Percentiles rank a stretch among this genome's conserved stretches.
Conservation (phyloP, 2,113 vertebrate genomes). For the Macrotis lagotis region DNA sequence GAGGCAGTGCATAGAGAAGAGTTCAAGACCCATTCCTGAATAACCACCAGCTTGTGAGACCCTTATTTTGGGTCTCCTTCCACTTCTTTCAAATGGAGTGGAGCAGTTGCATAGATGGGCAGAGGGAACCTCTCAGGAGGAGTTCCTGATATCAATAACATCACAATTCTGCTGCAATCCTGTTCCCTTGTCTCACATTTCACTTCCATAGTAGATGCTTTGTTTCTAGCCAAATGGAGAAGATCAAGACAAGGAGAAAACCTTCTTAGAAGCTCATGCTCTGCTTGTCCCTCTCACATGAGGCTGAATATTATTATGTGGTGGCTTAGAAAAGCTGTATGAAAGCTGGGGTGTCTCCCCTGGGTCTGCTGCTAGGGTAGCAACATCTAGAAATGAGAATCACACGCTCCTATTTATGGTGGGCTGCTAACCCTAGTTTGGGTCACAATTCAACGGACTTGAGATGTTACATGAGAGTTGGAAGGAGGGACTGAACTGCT, state of each 20-base stretch:
- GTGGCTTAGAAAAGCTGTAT: constrained; percentile 1
- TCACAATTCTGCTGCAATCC: neutral
- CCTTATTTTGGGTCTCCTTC: neutral
- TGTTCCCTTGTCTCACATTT: neutral
- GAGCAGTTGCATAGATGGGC: neutral
- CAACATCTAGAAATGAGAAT: neutral
- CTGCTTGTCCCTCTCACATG: neutral
- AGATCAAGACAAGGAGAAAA: neutral
- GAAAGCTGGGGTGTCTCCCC: neutral
- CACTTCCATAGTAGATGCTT: neutral
- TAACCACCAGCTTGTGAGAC: neutral
- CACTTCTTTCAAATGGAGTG: neutral
- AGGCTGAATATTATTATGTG: neutral
- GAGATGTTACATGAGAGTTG: neutral
- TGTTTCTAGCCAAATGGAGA: neutral
- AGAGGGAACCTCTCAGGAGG: neutral
- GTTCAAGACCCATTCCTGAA: neutral
- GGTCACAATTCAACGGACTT: neutral
- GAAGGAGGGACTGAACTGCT: neutral
- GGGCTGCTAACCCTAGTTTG: neutral
- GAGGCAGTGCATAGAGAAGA: neutral
- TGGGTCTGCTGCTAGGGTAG: neutral
- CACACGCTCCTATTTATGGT: neutral
- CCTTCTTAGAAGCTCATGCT: neutral
- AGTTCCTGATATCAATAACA: neutral